Conservation (phyloP, 2,113 vertebrate genomes). For the Callipepla californica region DNA sequence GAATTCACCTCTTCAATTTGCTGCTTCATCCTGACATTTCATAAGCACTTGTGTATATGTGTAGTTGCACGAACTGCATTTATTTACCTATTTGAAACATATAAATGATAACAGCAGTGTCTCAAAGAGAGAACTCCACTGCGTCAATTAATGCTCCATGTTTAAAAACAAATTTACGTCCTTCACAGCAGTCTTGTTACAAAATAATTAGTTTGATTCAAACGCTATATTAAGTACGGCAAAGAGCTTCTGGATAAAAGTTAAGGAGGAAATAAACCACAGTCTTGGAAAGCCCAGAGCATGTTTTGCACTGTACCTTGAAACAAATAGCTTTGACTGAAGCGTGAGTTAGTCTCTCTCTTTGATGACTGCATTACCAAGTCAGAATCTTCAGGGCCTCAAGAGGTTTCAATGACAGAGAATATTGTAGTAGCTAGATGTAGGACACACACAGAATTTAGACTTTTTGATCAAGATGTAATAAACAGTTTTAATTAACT, state of each 20-base stretch:
- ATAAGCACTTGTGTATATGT: neutral
- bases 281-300: constrained; percentile 74
- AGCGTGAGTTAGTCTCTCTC: constrained; percentile 70
- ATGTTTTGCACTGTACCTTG: constrained; percentile 75
- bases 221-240: constrained; percentile 75
- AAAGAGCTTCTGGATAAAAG: constrained; percentile 69
- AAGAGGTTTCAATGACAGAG: constrained; percentile 76
- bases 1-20: neutral
- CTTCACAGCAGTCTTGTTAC: constrained; percentile 54
- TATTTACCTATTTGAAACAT: neutral
- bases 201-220: constrained; percentile 80
- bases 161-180: constrained; percentile 65
- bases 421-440: constrained; percentile 80
- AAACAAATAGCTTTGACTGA: constrained; percentile 81
- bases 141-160: constrained; percentile 53
- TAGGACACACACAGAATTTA: constrained; percentile 79
- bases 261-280: constrained; percentile 46
- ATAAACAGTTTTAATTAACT: constrained; percentile 83
- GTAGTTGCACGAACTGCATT: neutral
- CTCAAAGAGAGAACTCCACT: constrained; percentile 35
- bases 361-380: constrained; percentile 81
- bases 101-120: constrained; percentile 31
- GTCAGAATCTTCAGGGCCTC: constrained; percentile 76
- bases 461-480: constrained; percentile 81
- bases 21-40: neutral